These are phyloP conservation scores for Ascidia mentula DNA, from an alignment of 23 tunicate species.

Conservation along the genomic window DNA sequence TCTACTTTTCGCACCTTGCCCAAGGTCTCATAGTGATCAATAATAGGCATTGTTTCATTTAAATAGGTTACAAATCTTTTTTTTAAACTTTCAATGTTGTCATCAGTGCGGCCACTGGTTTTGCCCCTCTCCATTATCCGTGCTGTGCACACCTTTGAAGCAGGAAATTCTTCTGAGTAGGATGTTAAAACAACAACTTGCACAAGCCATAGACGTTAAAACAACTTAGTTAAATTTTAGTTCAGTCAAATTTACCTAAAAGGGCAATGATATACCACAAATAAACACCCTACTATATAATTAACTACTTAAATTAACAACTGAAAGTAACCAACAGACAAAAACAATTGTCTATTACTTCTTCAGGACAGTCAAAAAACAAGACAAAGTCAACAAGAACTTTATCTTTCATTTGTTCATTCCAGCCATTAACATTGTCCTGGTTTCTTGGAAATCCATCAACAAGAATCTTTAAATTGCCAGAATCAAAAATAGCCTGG, in stretches of 20 bases:
- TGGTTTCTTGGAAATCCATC: constrained; percentile 96
- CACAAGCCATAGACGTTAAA: no score
- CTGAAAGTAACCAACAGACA: no score
- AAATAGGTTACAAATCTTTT: constrained; percentile 86
- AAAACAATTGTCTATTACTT: constrained; percentile 14
- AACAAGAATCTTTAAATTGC: constrained; percentile 56
- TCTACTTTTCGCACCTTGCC: constrained; percentile 70
- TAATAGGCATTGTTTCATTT: constrained; percentile 70
- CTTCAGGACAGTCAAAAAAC: constrained; percentile 79
- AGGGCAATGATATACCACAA: no score
- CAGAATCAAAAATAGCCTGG: constrained; percentile 38
- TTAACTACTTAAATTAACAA: no score
- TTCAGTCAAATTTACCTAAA: no score
- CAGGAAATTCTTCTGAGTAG: no score
- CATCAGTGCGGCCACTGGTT: constrained; percentile 96
- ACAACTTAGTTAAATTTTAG: no score
- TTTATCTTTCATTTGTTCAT: constrained; percentile 80
- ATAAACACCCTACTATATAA: no score
- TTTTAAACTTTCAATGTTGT: constrained; percentile 74
- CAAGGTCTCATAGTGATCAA: constrained; percentile 48
- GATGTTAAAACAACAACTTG: no score
- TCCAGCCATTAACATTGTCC: constrained; percentile 93
- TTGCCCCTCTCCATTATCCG: constrained; percentile 77
- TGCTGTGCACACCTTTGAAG: constrained; percentile 62
- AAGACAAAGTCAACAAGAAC: constrained; percentile 74